Evolutionary conservation across 2,888 invertebrate species (phyloP).

Genomic region (Phasia obesa): DNA sequence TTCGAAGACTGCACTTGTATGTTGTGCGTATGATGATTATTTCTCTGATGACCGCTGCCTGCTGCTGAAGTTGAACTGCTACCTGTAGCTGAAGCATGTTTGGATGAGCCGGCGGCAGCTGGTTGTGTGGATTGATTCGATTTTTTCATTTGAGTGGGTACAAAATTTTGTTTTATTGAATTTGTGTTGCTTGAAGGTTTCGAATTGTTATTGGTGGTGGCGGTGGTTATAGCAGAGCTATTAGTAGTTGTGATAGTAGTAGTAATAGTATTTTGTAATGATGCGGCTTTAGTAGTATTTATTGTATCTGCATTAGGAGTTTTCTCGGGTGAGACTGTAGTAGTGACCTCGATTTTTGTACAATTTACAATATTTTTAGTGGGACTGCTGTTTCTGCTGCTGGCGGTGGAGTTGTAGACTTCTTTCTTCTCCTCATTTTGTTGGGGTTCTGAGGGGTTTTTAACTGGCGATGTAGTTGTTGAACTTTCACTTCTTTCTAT

Average conservation of each 20-base stretch:
- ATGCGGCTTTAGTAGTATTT: slow-evolving; percentile 32
- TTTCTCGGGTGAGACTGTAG: slow-evolving; percentile 5
- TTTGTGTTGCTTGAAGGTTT: slow-evolving; percentile 50
- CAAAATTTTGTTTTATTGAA: slow-evolving; percentile 59
- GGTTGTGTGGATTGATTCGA: slow-evolving; percentile 52
- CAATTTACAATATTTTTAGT: slow-evolving; percentile 28
- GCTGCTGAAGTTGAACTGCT: slow-evolving; percentile 36
- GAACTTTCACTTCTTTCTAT: slow-evolving; percentile 23
- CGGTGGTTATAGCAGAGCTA: slow-evolving; percentile 68
- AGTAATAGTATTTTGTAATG: slow-evolving; percentile 38
- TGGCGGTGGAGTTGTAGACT: slow-evolving; percentile 1
- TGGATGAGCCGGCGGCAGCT: slow-evolving; percentile 47
- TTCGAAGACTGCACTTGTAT: slow-evolving; percentile 62
- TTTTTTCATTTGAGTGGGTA: slow-evolving; percentile 36
- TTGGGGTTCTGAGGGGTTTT: neutral
- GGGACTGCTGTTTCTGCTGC: slow-evolving; percentile 3
- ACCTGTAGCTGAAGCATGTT: slow-evolving; percentile 41
- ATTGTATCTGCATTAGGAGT: neutral
- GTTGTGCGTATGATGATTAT: slow-evolving; percentile 48
- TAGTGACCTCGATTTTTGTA: slow-evolving; percentile 17
- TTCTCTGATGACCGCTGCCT: slow-evolving; percentile 52
- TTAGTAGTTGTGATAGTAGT: slow-evolving; percentile 38
- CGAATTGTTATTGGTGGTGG: slow-evolving; percentile 71
- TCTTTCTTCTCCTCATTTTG: slow-evolving; percentile 9
- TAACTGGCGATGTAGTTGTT: slow-evolving; percentile 43